Evolutionary conservation across 2,797 vertebrate genomes (phyloP).

Genomic region (Falco rusticolus): DNA sequence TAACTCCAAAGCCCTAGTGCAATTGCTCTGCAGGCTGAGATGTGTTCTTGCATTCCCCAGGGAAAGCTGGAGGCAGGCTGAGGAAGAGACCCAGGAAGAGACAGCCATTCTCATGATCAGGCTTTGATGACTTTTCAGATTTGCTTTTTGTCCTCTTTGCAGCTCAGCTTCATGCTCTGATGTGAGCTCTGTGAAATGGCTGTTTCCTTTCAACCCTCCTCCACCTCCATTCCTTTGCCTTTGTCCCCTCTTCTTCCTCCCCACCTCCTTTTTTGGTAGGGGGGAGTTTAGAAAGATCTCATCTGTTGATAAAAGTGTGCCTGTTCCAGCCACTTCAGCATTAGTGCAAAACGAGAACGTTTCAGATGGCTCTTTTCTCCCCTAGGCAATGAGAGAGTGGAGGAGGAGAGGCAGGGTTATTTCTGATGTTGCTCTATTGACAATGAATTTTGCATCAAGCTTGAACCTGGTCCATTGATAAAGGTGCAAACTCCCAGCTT

Average conservation of each 20-base stretch:
- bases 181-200: neutral
- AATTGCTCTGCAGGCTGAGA: constrained; percentile 5
- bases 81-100: neutral
- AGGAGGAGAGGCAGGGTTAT: neutral
- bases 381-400: neutral
- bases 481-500: neutral
- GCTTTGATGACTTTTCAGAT: constrained; percentile 12
- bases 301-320: neutral
- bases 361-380: neutral
- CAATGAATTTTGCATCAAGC: neutral
- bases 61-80: neutral
- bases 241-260: neutral
- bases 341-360: neutral
- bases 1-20: constrained; percentile 18
- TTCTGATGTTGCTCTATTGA: neutral
- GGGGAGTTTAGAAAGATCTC: neutral
- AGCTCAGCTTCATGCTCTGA: neutral
- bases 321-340: neutral
- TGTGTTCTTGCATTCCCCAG: neutral
- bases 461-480: neutral
- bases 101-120: neutral
- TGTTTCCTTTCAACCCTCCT: neutral
- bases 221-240: neutral
- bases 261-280: neutral
- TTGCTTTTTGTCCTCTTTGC: constrained; percentile 21